A percentile compares a stretch with the other conserved stretches of the same genome.
phyloP scores from a whole-genome alignment of 2,113 vertebrate genomes.

The Gymnarchus niloticus region DNA sequence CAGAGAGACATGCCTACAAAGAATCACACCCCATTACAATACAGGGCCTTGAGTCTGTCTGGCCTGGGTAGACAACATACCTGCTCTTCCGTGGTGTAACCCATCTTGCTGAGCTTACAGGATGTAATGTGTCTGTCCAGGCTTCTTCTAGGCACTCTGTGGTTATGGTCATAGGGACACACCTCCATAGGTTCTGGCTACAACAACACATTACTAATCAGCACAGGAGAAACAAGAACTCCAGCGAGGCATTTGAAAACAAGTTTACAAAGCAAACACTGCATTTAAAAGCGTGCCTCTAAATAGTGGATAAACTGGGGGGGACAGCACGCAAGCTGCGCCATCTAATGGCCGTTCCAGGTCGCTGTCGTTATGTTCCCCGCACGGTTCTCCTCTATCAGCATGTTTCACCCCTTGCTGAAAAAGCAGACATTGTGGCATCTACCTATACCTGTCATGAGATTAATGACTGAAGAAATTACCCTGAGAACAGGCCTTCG shows the following conservation, averaged over 20 bases:
- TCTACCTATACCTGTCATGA: not conserved
- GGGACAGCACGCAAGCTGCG: not conserved
- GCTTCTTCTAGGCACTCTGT: slow-evolving; percentile 68
- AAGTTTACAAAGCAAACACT: not conserved
- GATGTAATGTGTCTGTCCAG: slow-evolving; percentile 72
- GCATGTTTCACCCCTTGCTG: too few relatives aligned
- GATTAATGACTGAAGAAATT: not conserved
- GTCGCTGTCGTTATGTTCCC: not conserved
- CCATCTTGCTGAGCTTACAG: slow-evolving; percentile 70
- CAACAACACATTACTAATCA: slow-evolving; percentile 13
- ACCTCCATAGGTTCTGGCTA: slow-evolving; percentile 60
- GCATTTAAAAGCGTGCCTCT: not conserved
- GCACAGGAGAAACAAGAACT: not conserved
- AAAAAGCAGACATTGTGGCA: too few relatives aligned
- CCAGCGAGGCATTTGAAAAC: not conserved
- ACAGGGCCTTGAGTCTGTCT: not conserved
- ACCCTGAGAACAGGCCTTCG: not conserved
- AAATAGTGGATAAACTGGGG: not conserved
- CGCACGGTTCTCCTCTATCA: not conserved
- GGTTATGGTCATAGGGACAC: slow-evolving; percentile 75
- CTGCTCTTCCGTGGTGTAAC: slow-evolving; percentile 79
- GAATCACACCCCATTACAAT: not conserved
- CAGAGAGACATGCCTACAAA: not conserved
- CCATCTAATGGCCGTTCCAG: not conserved
- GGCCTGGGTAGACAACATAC: slow-evolving; percentile 37